Conservation (phyloP, 1,140 invertebrate species). For the Scaptomyza montana region DNA sequence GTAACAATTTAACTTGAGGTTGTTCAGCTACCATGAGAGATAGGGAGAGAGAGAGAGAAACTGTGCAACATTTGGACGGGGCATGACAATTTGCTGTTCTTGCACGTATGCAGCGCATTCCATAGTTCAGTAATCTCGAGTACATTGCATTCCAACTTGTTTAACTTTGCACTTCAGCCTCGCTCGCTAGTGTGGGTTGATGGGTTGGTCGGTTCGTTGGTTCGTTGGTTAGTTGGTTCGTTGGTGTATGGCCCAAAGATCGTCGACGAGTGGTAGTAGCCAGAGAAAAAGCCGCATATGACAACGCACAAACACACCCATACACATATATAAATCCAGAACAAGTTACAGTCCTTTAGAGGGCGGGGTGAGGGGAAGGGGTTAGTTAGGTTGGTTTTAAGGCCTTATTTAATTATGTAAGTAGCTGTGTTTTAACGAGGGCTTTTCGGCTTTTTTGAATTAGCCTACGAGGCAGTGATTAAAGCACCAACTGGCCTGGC, state of each 20-base stretch:
- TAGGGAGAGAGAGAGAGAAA: not conserved
- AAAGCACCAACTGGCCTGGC: constrained; percentile 28
- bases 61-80: constrained; percentile 19
- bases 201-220: not conserved
- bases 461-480: constrained; percentile 51
- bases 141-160: constrained; percentile 49
- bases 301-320: constrained; percentile 1
- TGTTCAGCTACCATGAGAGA: not conserved
- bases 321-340: constrained; percentile 13
- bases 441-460: constrained; percentile 44
- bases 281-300: constrained; percentile 13
- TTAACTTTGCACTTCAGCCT: constrained; percentile 44
- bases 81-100: constrained; percentile 30
- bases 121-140: constrained; percentile 48
- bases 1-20: constrained; percentile 17
- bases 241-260: constrained; percentile 3
- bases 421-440: constrained; percentile 32
- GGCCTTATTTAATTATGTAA: constrained; percentile 63
- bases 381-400: not conserved
- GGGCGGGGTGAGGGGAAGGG: not conserved
- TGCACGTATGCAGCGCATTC: constrained; percentile 45
- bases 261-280: not conserved
- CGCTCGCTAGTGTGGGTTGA: constrained; percentile 3
- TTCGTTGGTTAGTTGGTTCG: not conserved
- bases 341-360: constrained; percentile 2